Conservation (phyloP, 2,888 invertebrate species). For the Drosophila paracracens region DNA sequence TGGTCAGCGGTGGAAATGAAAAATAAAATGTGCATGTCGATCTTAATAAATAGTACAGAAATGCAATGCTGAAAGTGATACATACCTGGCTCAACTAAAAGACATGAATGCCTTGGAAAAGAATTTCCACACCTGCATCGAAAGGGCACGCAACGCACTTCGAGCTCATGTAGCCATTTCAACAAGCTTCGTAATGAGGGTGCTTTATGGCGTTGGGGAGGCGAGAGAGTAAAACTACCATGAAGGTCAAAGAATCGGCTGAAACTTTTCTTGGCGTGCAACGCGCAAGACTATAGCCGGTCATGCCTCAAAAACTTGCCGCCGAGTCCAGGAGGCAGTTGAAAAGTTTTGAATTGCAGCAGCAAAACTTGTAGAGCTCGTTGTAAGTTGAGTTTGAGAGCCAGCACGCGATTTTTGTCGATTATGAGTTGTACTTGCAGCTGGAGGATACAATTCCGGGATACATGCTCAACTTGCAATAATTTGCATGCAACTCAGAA, state of each 20-base stretch:
- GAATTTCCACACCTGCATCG: conserved; percentile 61
- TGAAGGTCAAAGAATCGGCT: conserved; percentile 47
- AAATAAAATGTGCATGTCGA: conserved; percentile 29
- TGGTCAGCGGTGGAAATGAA: conserved; percentile 2
- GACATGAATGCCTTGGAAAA: conserved; percentile 39
- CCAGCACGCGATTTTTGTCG: conserved; percentile 64
- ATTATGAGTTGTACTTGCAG: conserved; percentile 63
- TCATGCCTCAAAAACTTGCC: conserved; percentile 21
- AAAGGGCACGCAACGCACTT: conserved; percentile 46
- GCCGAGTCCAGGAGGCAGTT: conserved; percentile 29
- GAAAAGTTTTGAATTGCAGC: conserved; percentile 40
- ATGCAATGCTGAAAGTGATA: conserved; percentile 12
- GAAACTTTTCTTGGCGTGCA: conserved; percentile 37
- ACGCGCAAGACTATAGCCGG: conserved; percentile 2
- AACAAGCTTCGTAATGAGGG: conserved; percentile 53
- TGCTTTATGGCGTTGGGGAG: conserved; percentile 1
- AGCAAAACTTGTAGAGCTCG: conserved; percentile 40
- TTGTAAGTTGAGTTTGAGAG: conserved; percentile 21
- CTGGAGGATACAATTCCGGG: conserved; percentile 41
- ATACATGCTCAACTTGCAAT: conserved; percentile 70
- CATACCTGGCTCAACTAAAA: background rate
- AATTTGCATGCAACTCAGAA: conserved; percentile 70
- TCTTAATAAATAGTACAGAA: conserved; percentile 23
- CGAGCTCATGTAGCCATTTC: conserved; percentile 46
- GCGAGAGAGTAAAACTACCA: background rate